These are phyloP conservation scores for Eudasyphora cyanicolor DNA, from an alignment of 2,888 invertebrate genomes.

Conservation along the genomic window DNA sequence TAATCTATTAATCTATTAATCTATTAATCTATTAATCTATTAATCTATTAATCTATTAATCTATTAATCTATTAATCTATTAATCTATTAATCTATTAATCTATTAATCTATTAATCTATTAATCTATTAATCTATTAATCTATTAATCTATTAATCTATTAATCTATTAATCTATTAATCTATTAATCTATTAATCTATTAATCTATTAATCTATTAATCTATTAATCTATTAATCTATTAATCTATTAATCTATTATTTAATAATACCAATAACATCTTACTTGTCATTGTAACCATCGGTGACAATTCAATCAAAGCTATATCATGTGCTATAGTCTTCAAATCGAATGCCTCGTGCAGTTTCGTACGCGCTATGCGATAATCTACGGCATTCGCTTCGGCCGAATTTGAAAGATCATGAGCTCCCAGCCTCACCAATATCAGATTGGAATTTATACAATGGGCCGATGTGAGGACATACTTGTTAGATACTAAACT, in stretches of 20 bases:
- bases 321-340: constrained; percentile 87
- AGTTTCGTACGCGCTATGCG: constrained; percentile 82
- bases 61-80: too few relatives aligned
- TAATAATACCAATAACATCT: background rate
- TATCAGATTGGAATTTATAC: constrained; percentile 75
- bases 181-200: background rate
- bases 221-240: too few relatives aligned
- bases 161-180: too few relatives aligned
- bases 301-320: constrained; percentile 85
- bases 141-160: too few relatives aligned
- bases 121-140: too few relatives aligned
- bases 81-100: too few relatives aligned
- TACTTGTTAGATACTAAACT: constrained; percentile 85
- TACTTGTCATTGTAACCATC: constrained; percentile 72
- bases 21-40: background rate
- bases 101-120: too few relatives aligned
- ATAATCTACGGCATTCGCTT: constrained; percentile 84
- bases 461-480: constrained; percentile 86
- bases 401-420: constrained; percentile 82
- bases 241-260: too few relatives aligned
- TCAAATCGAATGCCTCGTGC: constrained; percentile 86
- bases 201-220: too few relatives aligned
- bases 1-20: too few relatives aligned
- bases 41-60: too few relatives aligned
- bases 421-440: constrained; percentile 89